Conservation (phyloP, 2,113 vertebrate genomes). For the Otocyon megalotis region DNA sequence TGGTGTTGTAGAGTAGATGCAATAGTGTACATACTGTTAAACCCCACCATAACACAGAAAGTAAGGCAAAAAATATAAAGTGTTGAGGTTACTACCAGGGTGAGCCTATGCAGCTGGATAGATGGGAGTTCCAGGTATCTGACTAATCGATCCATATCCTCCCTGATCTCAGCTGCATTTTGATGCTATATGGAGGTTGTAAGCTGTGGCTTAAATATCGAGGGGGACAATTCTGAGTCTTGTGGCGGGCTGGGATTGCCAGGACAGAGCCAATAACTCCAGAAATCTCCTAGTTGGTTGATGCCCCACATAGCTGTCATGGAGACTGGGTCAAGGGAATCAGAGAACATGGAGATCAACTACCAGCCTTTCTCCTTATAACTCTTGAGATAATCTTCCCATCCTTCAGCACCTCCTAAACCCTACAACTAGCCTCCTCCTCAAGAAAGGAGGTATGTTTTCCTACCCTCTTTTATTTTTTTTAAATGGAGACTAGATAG, state of each 20-base stretch:
- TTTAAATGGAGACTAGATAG: not conserved
- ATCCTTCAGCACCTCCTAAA: not conserved
- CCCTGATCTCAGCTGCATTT: not conserved
- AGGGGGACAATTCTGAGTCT: not conserved
- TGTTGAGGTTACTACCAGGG: not conserved
- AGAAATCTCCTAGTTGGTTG: not conserved
- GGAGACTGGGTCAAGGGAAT: not conserved
- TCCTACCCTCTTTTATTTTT: not conserved
- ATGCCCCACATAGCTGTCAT: not conserved
- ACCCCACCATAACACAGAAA: not conserved
- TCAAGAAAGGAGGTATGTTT: not conserved
- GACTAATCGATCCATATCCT: not conserved
- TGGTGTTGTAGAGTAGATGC: not conserved
- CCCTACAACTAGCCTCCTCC: fast-evolving
- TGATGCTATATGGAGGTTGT: not conserved
- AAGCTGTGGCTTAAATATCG: not conserved
- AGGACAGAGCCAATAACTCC: not conserved
- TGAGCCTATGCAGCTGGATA: fast-evolving
- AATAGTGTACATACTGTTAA: not conserved
- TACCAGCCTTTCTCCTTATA: not conserved
- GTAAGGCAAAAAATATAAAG: not conserved
- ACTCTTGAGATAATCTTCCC: not conserved
- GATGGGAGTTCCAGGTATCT: not conserved
- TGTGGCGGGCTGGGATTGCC: not conserved
- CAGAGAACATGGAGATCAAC: no score